These are phyloP conservation scores for Schlechtendalia chinensis DNA, from an alignment of 1,140 invertebrate species.

Conservation along the genomic window DNA sequence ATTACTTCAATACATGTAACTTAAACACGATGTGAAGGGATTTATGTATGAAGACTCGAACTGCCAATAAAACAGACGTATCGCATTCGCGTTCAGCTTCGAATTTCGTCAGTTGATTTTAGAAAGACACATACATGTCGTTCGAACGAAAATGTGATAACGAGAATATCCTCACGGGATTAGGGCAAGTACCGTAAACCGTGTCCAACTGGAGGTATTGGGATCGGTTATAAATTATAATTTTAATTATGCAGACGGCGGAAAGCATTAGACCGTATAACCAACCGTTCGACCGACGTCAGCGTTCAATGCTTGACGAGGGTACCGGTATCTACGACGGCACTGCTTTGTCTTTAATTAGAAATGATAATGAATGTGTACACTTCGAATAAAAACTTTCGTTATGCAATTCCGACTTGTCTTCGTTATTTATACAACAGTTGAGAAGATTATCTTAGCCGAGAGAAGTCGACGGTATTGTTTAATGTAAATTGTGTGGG, in stretches of 20 bases:
- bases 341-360: conserved; percentile 41
- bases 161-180: too few species aligned
- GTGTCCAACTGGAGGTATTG: too few species aligned
- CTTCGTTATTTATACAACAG: conserved; percentile 33
- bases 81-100: too few species aligned
- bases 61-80: too few species aligned
- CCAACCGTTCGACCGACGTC: conserved; percentile 17
- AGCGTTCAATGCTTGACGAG: conserved; percentile 41
- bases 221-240: neutral
- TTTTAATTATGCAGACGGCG: conserved; percentile 21
- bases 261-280: conserved; percentile 28
- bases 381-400: conserved; percentile 42
- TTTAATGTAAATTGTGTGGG: neutral
- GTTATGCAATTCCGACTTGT: conserved; percentile 12
- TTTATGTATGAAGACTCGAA: too few species aligned
- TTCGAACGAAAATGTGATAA: too few species aligned
- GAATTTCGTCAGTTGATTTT: too few species aligned
- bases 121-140: too few species aligned
- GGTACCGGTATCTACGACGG: neutral
- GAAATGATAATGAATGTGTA: conserved; percentile 48
- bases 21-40: too few species aligned
- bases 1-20: too few species aligned
- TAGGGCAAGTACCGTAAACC: too few species aligned
- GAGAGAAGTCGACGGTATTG: conserved; percentile 1
- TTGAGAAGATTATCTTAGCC: conserved; percentile 21